These are phyloP conservation scores for Hydropsyche tenuis DNA, from an alignment of 1,140 invertebrate genomes.

Conservation along the genomic window DNA sequence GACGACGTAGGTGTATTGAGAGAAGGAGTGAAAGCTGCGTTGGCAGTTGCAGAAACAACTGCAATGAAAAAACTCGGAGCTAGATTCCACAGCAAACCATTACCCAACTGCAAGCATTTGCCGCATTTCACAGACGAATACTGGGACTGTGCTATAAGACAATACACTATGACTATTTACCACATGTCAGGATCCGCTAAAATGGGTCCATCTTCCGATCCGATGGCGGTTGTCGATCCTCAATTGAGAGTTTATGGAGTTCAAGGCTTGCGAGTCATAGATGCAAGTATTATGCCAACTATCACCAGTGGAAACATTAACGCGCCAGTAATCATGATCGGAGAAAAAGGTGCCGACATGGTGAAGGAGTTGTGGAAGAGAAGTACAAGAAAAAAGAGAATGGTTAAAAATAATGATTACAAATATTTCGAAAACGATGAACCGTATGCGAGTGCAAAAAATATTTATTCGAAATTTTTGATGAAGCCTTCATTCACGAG, in stretches of 20 bases:
- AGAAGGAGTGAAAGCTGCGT: constrained; percentile 84
- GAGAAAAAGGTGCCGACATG: constrained; percentile 87
- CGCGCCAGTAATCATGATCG: constrained; percentile 91
- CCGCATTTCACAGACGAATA: constrained; percentile 81
- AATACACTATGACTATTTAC: constrained; percentile 88
- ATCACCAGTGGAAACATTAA: constrained; percentile 87
- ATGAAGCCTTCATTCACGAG: neutral
- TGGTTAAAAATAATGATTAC: constrained; percentile 35
- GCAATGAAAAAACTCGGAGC: constrained; percentile 78
- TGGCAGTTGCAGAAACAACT: constrained; percentile 78
- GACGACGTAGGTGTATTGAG: constrained; percentile 79
- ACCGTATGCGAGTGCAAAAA: constrained; percentile 37
- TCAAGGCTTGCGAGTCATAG: constrained; percentile 76
- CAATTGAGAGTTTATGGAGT: constrained; percentile 78
- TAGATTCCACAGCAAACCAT: constrained; percentile 71
- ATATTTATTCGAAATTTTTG: constrained; percentile 44
- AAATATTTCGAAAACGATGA: constrained; percentile 41
- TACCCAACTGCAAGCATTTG: constrained; percentile 82
- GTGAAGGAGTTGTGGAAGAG: constrained; percentile 76
- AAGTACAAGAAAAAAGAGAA: constrained; percentile 53
- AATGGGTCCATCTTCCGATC: constrained; percentile 81
- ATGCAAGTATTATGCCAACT: constrained; percentile 82
- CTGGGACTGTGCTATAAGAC: constrained; percentile 79
- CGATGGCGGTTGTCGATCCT: constrained; percentile 83
- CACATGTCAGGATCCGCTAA: constrained; percentile 84